A percentile compares a stretch with the other conserved stretches of the same genome.
phyloP scores from a whole-genome alignment of 2,888 invertebrate species.

The Drosophila prolongata region DNA sequence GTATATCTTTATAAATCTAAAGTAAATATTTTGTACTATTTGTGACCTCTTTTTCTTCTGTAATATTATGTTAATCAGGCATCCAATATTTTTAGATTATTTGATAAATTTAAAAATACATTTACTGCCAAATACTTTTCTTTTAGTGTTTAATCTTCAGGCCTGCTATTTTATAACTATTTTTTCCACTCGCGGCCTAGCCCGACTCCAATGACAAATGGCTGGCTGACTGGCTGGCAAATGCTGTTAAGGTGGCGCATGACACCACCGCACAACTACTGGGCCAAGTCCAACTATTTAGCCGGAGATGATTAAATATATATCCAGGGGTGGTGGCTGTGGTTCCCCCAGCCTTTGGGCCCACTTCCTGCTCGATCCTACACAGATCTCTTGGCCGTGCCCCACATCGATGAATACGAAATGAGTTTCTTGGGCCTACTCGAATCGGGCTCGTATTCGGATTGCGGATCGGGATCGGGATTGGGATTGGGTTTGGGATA shows the following conservation, averaged over 20 bases:
- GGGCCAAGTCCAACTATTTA: constrained; percentile 67
- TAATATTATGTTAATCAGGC: too few relatives aligned
- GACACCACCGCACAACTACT: constrained; percentile 72
- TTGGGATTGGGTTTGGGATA: constrained; percentile 25
- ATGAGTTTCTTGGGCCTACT: constrained; percentile 58
- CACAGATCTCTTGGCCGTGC: constrained; percentile 54
- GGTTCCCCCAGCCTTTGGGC: not conserved
- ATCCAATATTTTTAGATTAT: too few relatives aligned
- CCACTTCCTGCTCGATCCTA: constrained; percentile 40
- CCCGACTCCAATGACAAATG: constrained; percentile 41
- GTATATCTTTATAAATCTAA: too few relatives aligned
- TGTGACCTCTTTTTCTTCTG: too few relatives aligned
- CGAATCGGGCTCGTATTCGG: constrained; percentile 12
- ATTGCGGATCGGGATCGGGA: not conserved
- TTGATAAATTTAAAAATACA: too few relatives aligned
- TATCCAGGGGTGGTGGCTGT: constrained; percentile 22
- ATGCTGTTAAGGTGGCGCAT: constrained; percentile 81
- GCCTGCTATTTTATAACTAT: constrained; percentile 19
- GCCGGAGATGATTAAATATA: constrained; percentile 32
- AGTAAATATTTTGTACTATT: too few relatives aligned
- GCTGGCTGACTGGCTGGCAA: constrained; percentile 68
- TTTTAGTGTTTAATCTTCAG: not conserved
- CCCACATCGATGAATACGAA: constrained; percentile 82
- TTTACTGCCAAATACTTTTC: too few relatives aligned
- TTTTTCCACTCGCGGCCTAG: constrained; percentile 29